Base-by-base conservation (phyloP, 2,888 invertebrate genomes). In the Anorthoa munda region DNA sequence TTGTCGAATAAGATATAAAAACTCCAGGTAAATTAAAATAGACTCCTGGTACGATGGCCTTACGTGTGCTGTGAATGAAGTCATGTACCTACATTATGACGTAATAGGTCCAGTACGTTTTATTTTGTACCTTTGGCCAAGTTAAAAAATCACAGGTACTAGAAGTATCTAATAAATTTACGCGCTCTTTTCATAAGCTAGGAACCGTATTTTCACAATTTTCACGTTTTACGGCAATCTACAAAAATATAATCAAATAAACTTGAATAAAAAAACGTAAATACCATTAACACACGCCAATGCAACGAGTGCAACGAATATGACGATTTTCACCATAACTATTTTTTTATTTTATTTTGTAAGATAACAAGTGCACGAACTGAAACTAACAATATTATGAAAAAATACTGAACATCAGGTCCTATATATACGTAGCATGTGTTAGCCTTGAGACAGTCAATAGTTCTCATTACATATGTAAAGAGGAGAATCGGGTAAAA, bases 301-400 rank as follows among this genome's bases (percentile, higher is more conserved):
- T 18, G 75, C 77, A 17, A 68, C n/a, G 17, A 85, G n/a, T 15
- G 66, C 78, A 45, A 85, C 26, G 56, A 85, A 18, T 17, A 85
- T 61, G n/a, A 67, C 18, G n/a, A 83, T 60, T 72, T 85, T 85
- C 68, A 75, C 65, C 84, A 85, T 84, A 2, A 65, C 74, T n/a
- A 13, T 7, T 48, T 66, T 21, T 45, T 15, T 59, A 50, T 39
- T 56, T 26, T 15, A 12, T 23, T 61, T 13, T 39, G 3, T 23
- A 13, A 48, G 0, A 2, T 23, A 67, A 50, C 21, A 46, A 70
- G 59, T 75, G 50, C 58, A 51, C 4, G 17, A 15, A 68, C 21
- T 12, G 59, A 66, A 39, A 23, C 51, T 61, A 55, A 68, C 31
- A 67, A 74, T 72, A 18, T 66, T 73, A 70, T 83, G 74, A 65